These are phyloP conservation scores for Caloenas nicobarica DNA, from an alignment of 2,113 vertebrate species.

Conservation along the genomic window DNA sequence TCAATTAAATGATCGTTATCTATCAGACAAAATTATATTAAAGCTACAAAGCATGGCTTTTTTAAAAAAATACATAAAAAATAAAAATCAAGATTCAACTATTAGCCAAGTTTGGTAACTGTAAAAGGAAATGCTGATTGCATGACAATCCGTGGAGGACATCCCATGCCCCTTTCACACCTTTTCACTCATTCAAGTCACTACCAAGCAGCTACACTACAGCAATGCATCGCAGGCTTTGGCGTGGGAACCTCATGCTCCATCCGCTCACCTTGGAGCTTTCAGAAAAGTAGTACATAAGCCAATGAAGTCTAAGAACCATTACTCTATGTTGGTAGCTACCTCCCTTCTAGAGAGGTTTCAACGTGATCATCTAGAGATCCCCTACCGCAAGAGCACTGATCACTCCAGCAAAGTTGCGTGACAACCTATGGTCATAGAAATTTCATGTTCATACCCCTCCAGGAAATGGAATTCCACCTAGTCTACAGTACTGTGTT, in stretches of 20 bases:
- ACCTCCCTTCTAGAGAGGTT: not conserved
- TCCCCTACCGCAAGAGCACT: not conserved
- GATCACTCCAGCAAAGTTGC: not conserved
- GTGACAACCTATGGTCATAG: not conserved
- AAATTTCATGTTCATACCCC: not conserved
- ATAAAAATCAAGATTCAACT: not conserved
- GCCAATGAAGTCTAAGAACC: not conserved
- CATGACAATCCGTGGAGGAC: not conserved
- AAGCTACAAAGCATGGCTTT: not conserved
- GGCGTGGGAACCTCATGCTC: not conserved
- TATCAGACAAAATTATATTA: not conserved
- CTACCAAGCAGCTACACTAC: not conserved
- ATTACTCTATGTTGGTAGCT: not conserved
- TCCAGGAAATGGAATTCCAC: not conserved
- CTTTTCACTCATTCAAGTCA: not conserved
- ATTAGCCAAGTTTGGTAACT: not conserved
- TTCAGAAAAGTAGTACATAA: not conserved
- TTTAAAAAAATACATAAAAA: not conserved
- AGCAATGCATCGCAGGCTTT: not conserved
- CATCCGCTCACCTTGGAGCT: not conserved
- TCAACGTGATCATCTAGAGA: accelerated
- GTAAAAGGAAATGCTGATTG: not conserved
- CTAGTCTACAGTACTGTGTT: not conserved
- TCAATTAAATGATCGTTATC: not conserved
- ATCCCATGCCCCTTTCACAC: not conserved